Evolutionary conservation across 2,113 vertebrate genomes (phyloP), one percentile per base, ranked within the genome.

Genomic region (Zootoca vivipara): DNA sequence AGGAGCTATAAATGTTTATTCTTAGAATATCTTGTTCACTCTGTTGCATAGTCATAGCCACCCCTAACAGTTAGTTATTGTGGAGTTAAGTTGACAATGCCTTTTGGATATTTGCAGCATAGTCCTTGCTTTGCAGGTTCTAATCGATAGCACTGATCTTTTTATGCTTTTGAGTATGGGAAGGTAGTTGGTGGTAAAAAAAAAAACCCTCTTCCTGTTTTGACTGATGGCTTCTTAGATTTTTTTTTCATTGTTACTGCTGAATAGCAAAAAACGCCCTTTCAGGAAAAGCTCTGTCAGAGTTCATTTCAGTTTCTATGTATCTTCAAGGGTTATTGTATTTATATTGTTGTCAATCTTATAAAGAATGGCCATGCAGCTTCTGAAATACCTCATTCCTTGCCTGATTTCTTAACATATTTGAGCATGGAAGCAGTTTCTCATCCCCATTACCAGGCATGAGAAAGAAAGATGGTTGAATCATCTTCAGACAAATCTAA

Each of bases 161-260:
- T 67, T 84, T 67, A 6, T 83, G 69, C 73, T 35, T 7, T 78
- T 86, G 75, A 79, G 64, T 89, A 74, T n/a, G 46, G 85, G 64
- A 84, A 90, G 24, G 40, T 82, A 0, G 1, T 73, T 77, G 35
- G 80, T 84, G 74, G 84, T 84, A 52, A 88, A 86, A 85, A 88
- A 86, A 85, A 80, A 90, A 91, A 83, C 42, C 46, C 46, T 58
- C 78, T 88, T 91, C 52, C 80, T 93, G 74, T 69, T 91, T 87
- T 82, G 56, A 75, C 67, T 81, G 70, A 80, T 33, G n/a, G 0
- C 82, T 69, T 91, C 74, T 1, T 40, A 0, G 0, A 10, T 26
- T 89, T 83, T 92, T 2, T 1, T 58, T 30, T 87, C 83, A 22
- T 30, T 16, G 0, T 0, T 13, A 72, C 4, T 58, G 82, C 28